Evolutionary conservation across 2,888 invertebrate species (phyloP).

Genomic region (Chymomyza caudatula): DNA sequence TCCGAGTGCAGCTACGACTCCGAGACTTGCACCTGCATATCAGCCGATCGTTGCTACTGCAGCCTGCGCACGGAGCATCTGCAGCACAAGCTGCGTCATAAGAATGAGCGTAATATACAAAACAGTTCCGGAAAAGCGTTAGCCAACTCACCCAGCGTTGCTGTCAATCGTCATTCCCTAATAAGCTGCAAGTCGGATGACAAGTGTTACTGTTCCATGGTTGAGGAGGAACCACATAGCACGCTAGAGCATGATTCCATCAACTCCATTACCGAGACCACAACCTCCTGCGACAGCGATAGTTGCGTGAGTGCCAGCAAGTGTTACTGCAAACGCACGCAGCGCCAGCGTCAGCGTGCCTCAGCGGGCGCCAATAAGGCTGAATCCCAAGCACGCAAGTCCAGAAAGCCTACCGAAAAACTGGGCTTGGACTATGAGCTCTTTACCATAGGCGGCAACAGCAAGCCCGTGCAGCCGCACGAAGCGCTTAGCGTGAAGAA

Average conservation of each 20-base stretch:
- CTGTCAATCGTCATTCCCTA: conserved; percentile 71
- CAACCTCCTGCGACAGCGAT: conserved; percentile 87
- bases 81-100: conserved; percentile 63
- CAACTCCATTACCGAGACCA: conserved; percentile 75
- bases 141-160: background rate
- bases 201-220: conserved; percentile 83
- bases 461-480: conserved; percentile 80
- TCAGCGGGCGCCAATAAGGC: conserved; percentile 16
- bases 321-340: conserved; percentile 84
- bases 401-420: conserved; percentile 80
- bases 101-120: conserved; percentile 60
- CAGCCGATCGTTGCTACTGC: conserved; percentile 91
- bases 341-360: conserved; percentile 37
- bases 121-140: conserved; percentile 15
- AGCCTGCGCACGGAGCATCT: conserved; percentile 78
- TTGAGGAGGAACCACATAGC: conserved; percentile 76
- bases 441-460: conserved; percentile 80
- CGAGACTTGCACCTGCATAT: conserved; percentile 87
- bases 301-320: conserved; percentile 92
- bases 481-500: conserved; percentile 92
- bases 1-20: conserved; percentile 93
- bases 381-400: conserved; percentile 64
- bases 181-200: conserved; percentile 79
- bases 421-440: conserved; percentile 88
- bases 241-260: conserved; percentile 78